Evolutionary conservation across 2,888 invertebrate species (phyloP).

Genomic region (Desoria tigrina): DNA sequence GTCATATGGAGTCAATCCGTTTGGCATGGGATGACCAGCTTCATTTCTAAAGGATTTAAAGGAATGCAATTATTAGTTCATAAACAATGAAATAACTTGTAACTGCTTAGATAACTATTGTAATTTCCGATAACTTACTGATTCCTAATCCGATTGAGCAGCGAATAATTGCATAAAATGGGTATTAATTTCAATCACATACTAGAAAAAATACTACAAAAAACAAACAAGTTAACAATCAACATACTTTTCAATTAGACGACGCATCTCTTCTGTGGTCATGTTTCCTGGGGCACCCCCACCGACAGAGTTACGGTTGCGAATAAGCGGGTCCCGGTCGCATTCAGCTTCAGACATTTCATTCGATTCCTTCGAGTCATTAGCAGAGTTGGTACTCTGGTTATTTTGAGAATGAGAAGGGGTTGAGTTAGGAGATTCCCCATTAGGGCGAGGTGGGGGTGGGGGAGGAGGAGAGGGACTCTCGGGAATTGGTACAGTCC

Average conservation of each 20-base stretch:
- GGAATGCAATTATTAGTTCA: slow-evolving; percentile 2
- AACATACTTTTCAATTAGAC: slow-evolving; percentile 94
- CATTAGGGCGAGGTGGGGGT: slow-evolving; percentile 75
- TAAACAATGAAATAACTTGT: no score
- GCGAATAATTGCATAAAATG: background rate
- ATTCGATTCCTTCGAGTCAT: slow-evolving; percentile 91
- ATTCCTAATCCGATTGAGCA: slow-evolving; percentile 32
- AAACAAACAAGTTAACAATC: background rate
- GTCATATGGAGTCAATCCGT: slow-evolving; percentile 96
- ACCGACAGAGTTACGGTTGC: slow-evolving; percentile 56
- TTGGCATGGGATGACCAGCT: slow-evolving; percentile 74
- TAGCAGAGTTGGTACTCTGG: slow-evolving; percentile 69
- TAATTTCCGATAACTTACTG: slow-evolving; percentile 32
- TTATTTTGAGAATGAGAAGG: slow-evolving; percentile 67
- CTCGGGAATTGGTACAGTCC: slow-evolving; percentile 53
- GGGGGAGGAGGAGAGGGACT: slow-evolving; percentile 64
- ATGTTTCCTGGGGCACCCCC: slow-evolving; percentile 57
- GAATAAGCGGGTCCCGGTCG: slow-evolving; percentile 72
- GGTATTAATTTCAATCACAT: background rate
- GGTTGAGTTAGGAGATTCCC: slow-evolving; percentile 56
- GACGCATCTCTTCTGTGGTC: slow-evolving; percentile 94
- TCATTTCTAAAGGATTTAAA: slow-evolving; percentile 73
- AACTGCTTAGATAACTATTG: no score
- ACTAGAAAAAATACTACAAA: background rate
- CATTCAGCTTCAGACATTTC: slow-evolving; percentile 92